Evolutionary conservation across 1,140 invertebrate genomes (phyloP), one percentile per base, ranked within the genome.

Genomic region (Zaprionus gabonicus): DNA sequence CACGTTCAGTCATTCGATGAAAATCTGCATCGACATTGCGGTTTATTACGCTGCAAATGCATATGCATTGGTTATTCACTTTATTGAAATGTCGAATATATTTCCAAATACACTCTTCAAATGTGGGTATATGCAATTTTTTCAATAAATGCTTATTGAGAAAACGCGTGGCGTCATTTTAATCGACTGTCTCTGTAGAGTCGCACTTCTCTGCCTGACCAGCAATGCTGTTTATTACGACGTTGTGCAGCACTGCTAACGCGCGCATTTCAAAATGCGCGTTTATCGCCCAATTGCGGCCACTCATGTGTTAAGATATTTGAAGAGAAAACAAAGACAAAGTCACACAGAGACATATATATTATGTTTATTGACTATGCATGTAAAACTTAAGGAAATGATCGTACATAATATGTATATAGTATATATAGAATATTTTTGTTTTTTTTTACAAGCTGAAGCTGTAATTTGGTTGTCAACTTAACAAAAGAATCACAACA

Each of bases 401-500:
- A 17, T 28, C 58, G 71, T 75, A 71, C 60, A 46, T 17, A 44
- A 44, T 44, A 44, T 44, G n/a, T 66, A 69, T 59, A 75, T 57
- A 63, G 44, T 23, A 27, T 75, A 76, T 62, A 25, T 49, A 23
- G 28, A 13, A 34, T 34, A 34, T 34, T 34, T 34, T 53, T 28
- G n/a, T 67, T 49, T 59, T 62, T 31, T 73, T 34, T 68, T 76
- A 75, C 65, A 72, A 86, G 44, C 71, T 60, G 53, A 25, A 57
- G 57, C 55, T 75, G 64, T 78, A 77, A 70, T 83, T 81, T 75
- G 57, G 65, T 67, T 38, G 53, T 69, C 67, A 78, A 72, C 56
- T 64, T 78, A 81, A 85, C 51, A 67, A 65, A 88, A 46, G 41
- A 88, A 87, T 87, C 83, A 86, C 84, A 88, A 73, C 49, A 78